Conservation (phyloP, 2,113 vertebrate genomes). For the Rostratula benghalensis region DNA sequence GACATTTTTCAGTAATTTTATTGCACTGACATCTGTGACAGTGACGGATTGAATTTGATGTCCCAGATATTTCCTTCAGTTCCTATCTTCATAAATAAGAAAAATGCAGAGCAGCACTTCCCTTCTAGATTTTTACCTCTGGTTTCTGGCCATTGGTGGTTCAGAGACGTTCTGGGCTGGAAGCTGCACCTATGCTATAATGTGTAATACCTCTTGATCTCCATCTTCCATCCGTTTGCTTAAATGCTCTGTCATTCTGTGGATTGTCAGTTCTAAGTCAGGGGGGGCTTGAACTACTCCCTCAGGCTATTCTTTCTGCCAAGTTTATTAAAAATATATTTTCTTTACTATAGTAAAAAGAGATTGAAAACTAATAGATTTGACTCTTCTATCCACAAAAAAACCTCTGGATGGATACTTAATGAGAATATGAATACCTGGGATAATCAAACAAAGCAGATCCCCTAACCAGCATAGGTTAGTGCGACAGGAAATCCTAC, state of each 20-base stretch:
- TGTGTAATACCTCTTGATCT: background rate
- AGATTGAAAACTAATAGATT: constrained; percentile 39
- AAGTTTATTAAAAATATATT: constrained; percentile 53
- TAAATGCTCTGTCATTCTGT: background rate
- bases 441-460: constrained; percentile 50
- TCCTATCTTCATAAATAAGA: background rate
- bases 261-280: constrained; percentile 3
- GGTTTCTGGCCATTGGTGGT: background rate
- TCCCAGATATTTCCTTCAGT: background rate
- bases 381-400: constrained; percentile 28
- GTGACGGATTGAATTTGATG: background rate
- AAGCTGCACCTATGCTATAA: background rate
- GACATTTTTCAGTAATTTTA: background rate
- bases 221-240: background rate
- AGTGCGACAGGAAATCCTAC: constrained; percentile 27
- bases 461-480: background rate
- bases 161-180: background rate
- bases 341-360: background rate
- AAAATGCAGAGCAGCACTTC: background rate
- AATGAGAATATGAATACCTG: constrained; percentile 34
- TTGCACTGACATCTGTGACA: background rate
- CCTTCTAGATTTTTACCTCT: background rate
- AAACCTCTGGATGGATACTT: constrained; percentile 31
- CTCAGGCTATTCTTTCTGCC: constrained; percentile 9
- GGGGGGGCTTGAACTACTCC: constrained; percentile 13